Evolutionary conservation across 2,888 invertebrate genomes (phyloP).

Genomic region (Nasonia oneida): DNA sequence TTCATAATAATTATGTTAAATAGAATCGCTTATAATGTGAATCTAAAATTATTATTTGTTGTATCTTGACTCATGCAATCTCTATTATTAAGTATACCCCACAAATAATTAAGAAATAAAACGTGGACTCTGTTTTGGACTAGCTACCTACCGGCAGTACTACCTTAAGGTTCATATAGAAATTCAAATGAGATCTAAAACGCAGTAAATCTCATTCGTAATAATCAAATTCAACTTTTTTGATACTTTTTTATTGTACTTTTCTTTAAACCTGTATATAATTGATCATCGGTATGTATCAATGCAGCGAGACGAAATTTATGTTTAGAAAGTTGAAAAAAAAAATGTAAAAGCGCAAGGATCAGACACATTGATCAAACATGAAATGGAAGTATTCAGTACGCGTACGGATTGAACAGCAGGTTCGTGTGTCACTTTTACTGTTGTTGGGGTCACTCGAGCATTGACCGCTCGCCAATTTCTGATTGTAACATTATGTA

Average conservation of each 20-base stretch:
- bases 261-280: too few relatives aligned
- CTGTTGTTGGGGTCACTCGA: slow-evolving; percentile 77
- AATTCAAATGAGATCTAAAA: too few relatives aligned
- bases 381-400: slow-evolving; percentile 49
- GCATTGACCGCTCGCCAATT: slow-evolving; percentile 75
- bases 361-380: slow-evolving; percentile 17
- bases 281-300: background rate
- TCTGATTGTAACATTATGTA: slow-evolving; percentile 63
- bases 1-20: too few relatives aligned
- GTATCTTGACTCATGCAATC: too few relatives aligned
- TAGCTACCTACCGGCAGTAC: too few relatives aligned
- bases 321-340: slow-evolving; percentile 1
- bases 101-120: too few relatives aligned
- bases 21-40: too few relatives aligned
- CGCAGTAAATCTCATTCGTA: too few relatives aligned
- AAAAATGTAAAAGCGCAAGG: slow-evolving; percentile 26
- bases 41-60: too few relatives aligned
- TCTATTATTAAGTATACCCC: too few relatives aligned
- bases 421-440: slow-evolving; percentile 73
- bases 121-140: too few relatives aligned
- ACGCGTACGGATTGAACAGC: slow-evolving; percentile 61
- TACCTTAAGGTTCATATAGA: too few relatives aligned
- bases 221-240: background rate
- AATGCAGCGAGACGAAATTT: background rate
- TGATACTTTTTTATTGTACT: background rate